These are phyloP conservation scores for Cichladusa arquata DNA, from an alignment of 2,113 vertebrate genomes.

Conservation along the genomic window DNA sequence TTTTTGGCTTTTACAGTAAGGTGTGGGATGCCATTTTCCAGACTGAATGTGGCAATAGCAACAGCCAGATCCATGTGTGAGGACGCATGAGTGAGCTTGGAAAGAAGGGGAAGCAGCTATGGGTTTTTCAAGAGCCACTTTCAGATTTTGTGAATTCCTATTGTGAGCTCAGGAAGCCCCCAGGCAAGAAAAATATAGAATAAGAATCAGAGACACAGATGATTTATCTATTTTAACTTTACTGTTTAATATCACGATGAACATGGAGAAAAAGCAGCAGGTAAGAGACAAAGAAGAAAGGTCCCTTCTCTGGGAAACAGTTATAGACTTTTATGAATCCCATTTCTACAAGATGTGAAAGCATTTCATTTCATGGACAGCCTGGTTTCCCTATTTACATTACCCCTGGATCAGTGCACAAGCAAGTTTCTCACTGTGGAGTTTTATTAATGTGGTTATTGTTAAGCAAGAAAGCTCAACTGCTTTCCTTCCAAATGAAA, in stretches of 20 bases:
- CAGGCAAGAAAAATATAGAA: neutral
- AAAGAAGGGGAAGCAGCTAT: neutral
- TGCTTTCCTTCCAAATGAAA: slow-evolving; percentile 21
- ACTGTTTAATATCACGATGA: neutral
- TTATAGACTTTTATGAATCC: neutral
- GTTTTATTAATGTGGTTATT: slow-evolving; percentile 65
- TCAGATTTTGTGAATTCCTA: neutral
- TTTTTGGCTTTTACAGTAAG: neutral
- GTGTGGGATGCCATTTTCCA: neutral
- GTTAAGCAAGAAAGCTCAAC: slow-evolving; percentile 40
- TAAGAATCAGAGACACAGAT: neutral
- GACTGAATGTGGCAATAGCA: neutral
- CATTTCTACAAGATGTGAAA: neutral
- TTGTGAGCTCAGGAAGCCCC: neutral
- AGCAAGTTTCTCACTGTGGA: slow-evolving; percentile 20
- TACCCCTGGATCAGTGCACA: slow-evolving; percentile 44
- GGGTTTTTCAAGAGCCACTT: neutral
- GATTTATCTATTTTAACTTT: neutral
- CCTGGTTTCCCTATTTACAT: slow-evolving; percentile 26
- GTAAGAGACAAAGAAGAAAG: neutral
- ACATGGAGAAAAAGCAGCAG: neutral
- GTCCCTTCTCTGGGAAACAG: neutral
- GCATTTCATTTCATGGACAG: neutral
- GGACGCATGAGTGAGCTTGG: neutral
- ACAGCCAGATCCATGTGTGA: neutral